phyloP scores from a whole-genome alignment of 2,888 invertebrate species.

The Polietes domitor region DNA sequence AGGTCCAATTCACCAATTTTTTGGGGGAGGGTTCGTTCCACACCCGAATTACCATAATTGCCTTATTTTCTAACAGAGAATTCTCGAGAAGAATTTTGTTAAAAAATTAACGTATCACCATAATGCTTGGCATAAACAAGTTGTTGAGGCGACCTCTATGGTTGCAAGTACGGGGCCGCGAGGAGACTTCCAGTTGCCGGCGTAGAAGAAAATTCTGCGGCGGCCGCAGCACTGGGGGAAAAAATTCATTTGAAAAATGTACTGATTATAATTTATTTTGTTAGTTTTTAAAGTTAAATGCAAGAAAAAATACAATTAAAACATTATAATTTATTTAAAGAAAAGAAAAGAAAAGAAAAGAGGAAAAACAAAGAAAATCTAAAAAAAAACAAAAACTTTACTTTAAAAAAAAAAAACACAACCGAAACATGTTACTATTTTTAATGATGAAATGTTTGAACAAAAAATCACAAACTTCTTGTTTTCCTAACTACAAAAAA shows the following conservation, averaged over 20 bases:
- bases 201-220: slow-evolving; percentile 77
- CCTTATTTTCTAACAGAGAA: slow-evolving; percentile 69
- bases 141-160: slow-evolving; percentile 70
- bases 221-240: slow-evolving; percentile 27
- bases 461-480: slow-evolving; percentile 1
- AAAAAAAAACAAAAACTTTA: slow-evolving; percentile 16
- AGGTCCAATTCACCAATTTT: slow-evolving; percentile 19
- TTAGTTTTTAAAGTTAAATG: slow-evolving; percentile 53
- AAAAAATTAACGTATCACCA: slow-evolving; percentile 53
- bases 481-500: slow-evolving; percentile 52
- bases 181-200: slow-evolving; percentile 81
- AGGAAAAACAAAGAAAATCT: slow-evolving; percentile 47
- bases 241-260: slow-evolving; percentile 47
- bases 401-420: slow-evolving; percentile 32
- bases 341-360: slow-evolving; percentile 34
- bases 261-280: slow-evolving; percentile 66
- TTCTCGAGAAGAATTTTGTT: slow-evolving; percentile 25
- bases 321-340: slow-evolving; percentile 47
- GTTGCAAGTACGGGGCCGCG: slow-evolving; percentile 80
- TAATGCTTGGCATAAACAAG: slow-evolving; percentile 60
- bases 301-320: background rate
- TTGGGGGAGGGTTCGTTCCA: background rate
- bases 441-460: slow-evolving; percentile 2
- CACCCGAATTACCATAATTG: slow-evolving; percentile 70
- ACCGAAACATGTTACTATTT: slow-evolving; percentile 56